These are phyloP conservation scores for Rhabdornis inornatus DNA, from an alignment of 2,113 vertebrate genomes.

Conservation along the genomic window DNA sequence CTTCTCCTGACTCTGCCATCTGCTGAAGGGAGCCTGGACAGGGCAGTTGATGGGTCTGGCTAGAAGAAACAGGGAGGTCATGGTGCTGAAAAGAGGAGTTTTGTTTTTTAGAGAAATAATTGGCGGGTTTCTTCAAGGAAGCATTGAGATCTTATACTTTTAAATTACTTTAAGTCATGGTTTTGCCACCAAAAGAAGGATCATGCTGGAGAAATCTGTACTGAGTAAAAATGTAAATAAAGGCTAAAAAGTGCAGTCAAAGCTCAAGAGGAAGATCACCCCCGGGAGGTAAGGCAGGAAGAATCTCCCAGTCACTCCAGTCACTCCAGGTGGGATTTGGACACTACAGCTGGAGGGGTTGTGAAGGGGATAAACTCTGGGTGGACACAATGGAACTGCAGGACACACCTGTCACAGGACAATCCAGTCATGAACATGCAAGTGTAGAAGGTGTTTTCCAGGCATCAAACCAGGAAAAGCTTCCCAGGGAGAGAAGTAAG, in stretches of 20 bases:
- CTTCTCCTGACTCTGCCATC: background rate
- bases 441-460: background rate
- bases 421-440: background rate
- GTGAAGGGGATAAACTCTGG: background rate
- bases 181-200: background rate
- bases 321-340: background rate
- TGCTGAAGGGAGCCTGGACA: background rate
- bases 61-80: background rate
- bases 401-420: background rate
- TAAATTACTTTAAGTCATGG: background rate
- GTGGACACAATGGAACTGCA: background rate
- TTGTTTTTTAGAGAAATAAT: background rate
- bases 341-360: background rate
- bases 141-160: background rate
- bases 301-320: background rate
- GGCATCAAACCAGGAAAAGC: background rate
- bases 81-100: background rate
- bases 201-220: background rate
- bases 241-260: rapidly evolving
- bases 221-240: background rate
- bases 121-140: background rate
- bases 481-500: background rate
- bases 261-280: background rate
- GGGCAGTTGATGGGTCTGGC: background rate
- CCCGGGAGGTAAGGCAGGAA: background rate